These are phyloP conservation scores for Diachasma alloeum DNA, from an alignment of 1,140 invertebrate genomes.

Conservation along the genomic window DNA sequence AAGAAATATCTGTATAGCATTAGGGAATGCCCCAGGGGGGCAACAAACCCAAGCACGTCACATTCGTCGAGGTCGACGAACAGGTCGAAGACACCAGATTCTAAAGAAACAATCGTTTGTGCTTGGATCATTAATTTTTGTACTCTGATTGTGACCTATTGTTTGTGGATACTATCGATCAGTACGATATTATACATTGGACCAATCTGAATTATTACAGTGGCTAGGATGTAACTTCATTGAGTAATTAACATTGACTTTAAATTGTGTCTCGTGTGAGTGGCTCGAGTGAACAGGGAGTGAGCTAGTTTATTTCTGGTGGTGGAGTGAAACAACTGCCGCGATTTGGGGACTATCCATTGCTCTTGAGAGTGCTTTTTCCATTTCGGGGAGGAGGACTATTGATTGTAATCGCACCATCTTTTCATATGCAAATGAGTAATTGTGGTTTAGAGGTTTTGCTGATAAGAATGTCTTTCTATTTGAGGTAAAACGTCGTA, in stretches of 20 bases:
- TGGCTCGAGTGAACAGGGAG: background rate
- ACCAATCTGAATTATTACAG: background rate
- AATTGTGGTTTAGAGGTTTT: background rate
- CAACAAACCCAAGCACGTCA: constrained; percentile 56
- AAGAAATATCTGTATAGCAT: constrained; percentile 74
- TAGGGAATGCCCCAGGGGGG: constrained; percentile 64
- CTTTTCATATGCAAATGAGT: constrained; percentile 17
- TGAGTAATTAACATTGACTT: background rate
- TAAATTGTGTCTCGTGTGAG: background rate
- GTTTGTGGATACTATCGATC: background rate
- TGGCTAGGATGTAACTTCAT: background rate
- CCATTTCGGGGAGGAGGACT: background rate
- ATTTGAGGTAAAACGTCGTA: background rate
- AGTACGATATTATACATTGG: background rate
- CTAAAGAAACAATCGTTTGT: constrained; percentile 30
- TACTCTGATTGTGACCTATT: background rate
- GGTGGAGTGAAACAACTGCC: too few species aligned
- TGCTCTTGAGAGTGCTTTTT: too few species aligned
- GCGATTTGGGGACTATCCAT: too few species aligned
- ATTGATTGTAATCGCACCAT: constrained; percentile 9
- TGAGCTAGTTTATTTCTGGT: background rate
- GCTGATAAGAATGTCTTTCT: constrained; percentile 2
- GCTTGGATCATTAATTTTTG: constrained; percentile 23
- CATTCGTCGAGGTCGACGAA: constrained; percentile 55
- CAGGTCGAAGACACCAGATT: constrained; percentile 56